A percentile compares a stretch with the other conserved stretches of the same genome.
Conservation (phyloP, 1,140 invertebrate species). For the Chelonus insularis region DNA sequence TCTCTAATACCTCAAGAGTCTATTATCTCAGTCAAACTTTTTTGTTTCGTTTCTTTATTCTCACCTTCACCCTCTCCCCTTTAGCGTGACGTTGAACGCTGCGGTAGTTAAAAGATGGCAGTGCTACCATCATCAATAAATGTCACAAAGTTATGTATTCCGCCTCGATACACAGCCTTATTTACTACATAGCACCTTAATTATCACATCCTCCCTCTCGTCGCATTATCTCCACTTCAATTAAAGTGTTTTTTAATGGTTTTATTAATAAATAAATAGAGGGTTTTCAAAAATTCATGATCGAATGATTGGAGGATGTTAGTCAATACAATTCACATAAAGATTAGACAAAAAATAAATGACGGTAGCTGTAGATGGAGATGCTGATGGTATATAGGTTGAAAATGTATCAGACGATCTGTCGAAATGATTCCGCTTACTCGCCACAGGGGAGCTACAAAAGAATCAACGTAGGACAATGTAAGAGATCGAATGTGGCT, state of each 20-base stretch:
- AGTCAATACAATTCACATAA: not conserved
- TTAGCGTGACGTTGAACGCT: not conserved
- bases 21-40: slow-evolving; percentile 6
- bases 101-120: slow-evolving; percentile 53
- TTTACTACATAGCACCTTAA: slow-evolving; percentile 53
- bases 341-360: not conserved
- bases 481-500: slow-evolving; percentile 23
- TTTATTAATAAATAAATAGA: not conserved
- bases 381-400: not conserved
- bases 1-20: slow-evolving; percentile 44
- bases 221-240: slow-evolving; percentile 16
- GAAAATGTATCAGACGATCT: not conserved
- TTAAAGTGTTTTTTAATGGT: not conserved
- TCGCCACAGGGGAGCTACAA: slow-evolving; percentile 27
- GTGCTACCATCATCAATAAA: slow-evolving; percentile 59
- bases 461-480: slow-evolving; percentile 23
- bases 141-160: slow-evolving; percentile 50
- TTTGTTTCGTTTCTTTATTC: slow-evolving; percentile 12
- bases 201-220: slow-evolving; percentile 43
- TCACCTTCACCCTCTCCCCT: slow-evolving; percentile 4
- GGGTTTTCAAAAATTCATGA: not conserved
- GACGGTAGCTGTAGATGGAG: not conserved
- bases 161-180: slow-evolving; percentile 33
- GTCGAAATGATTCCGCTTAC: slow-evolving; percentile 35
- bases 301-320: not conserved